Percentiles rank a stretch among this genome's conserved stretches.
phyloP scores from a whole-genome alignment of 2,888 invertebrate genomes.

The Boloria selene region DNA sequence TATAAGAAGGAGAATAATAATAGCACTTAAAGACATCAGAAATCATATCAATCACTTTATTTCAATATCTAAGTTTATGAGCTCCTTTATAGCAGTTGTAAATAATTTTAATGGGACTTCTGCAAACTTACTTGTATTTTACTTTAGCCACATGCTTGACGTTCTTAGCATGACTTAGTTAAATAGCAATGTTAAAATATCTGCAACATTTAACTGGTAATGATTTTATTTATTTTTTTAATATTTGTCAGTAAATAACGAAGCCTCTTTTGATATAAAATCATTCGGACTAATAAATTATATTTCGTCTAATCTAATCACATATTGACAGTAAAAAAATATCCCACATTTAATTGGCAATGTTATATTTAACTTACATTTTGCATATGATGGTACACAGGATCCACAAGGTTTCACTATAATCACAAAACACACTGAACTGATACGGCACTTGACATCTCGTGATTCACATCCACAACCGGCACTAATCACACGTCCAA shows the following conservation, averaged over 20 bases:
- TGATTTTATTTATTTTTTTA: too few relatives aligned
- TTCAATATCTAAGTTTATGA: not conserved
- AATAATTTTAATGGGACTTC: conserved; percentile 4
- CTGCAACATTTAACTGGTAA: too few relatives aligned
- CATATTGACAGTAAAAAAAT: too few relatives aligned
- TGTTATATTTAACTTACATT: conserved; percentile 51
- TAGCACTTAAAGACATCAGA: not conserved
- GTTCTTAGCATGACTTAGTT: too few relatives aligned
- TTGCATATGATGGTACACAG: conserved; percentile 44
- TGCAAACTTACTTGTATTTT: not conserved
- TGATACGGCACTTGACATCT: conserved; percentile 60
- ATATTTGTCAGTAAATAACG: too few relatives aligned
- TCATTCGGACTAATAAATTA: too few relatives aligned
- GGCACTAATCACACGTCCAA: conserved; percentile 53
- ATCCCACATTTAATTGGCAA: too few relatives aligned
- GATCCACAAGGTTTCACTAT: conserved; percentile 49
- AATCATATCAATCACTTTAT: not conserved
- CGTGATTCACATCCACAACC: conserved; percentile 59
- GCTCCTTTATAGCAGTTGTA: not conserved
- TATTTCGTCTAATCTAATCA: too few relatives aligned
- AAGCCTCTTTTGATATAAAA: too few relatives aligned
- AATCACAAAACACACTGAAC: conserved; percentile 62
- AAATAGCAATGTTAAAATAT: too few relatives aligned
- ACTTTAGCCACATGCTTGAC: not conserved
- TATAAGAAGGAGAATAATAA: too few relatives aligned